phyloP scores from a whole-genome alignment of 1,140 invertebrate species.

The Lucilia sericata region DNA sequence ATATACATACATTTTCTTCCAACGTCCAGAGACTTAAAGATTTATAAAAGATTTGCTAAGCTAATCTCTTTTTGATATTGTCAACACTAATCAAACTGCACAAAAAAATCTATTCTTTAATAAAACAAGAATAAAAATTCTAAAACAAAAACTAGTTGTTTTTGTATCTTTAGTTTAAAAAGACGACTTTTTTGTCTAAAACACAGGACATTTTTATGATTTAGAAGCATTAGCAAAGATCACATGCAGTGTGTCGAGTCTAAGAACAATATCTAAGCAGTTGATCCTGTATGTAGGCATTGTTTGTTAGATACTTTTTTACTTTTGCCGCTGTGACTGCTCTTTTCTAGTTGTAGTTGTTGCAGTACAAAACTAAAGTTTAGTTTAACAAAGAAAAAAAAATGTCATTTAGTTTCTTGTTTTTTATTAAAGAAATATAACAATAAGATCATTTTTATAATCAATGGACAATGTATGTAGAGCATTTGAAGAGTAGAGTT shows the following conservation, averaged over 20 bases:
- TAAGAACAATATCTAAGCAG: neutral
- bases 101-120: neutral
- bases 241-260: neutral
- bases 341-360: constrained; percentile 12
- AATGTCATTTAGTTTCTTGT: neutral
- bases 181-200: neutral
- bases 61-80: constrained; percentile 60
- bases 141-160: neutral
- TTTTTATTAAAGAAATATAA: constrained; percentile 14
- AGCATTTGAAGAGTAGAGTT: neutral
- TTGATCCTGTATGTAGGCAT: neutral
- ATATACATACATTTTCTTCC: too few relatives aligned
- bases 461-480: constrained; percentile 52
- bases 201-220: constrained; percentile 40
- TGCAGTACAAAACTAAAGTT: neutral
- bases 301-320: constrained; percentile 12
- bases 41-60: constrained; percentile 16
- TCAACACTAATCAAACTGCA: constrained; percentile 54
- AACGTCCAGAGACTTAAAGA: neutral
- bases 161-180: neutral
- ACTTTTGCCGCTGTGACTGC: constrained; percentile 18
- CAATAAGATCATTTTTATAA: constrained; percentile 11
- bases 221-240: constrained; percentile 20
- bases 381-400: neutral
- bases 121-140: neutral